Base-by-base conservation (phyloP, 1,140 invertebrate species). In the Stenopsyche tienmushanensis region DNA sequence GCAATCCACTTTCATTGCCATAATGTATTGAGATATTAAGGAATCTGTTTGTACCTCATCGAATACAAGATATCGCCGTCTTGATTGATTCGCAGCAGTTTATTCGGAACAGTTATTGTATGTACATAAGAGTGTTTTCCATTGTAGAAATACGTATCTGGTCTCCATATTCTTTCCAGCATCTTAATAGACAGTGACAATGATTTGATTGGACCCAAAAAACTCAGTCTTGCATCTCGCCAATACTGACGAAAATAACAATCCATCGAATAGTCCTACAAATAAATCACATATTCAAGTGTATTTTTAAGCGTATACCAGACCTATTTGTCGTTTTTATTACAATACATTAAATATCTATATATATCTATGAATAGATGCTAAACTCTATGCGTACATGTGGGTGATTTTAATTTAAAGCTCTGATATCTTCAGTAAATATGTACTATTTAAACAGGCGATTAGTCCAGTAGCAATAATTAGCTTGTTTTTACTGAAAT, bases 261-360 rank as follows among this genome's bases (percentile, higher is more conserved):
- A 73, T 98, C 94, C 91, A 97, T 96, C 2, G 94, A 96, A 74
- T 97, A 98, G 74, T 94, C 92, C 93, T 96, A 70, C n/a, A 63
- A 69, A 47, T n/a, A 53, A 53, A 53, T 13, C 8, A 24, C 44
- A 47, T 47, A 47, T 39, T 8, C n/a, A 7, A 39, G 34, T n/a
- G n/a, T n/a, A n/a, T n/a, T n/a, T n/a, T n/a, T n/a, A n/a, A n/a
- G n/a, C n/a, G n/a, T n/a, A n/a, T n/a, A n/a, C n/a, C n/a, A n/a
- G n/a, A n/a, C n/a, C n/a, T n/a, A n/a, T n/a, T n/a, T n/a, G n/a
- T n/a, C n/a, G n/a, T n/a, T n/a, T n/a, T n/a, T n/a, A n/a, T n/a
- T n/a, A n/a, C n/a, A n/a, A n/a, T n/a, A n/a, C n/a, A n/a, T n/a
- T n/a, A n/a, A n/a, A n/a, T n/a, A n/a, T n/a, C n/a, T n/a, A n/a